Base-by-base conservation (phyloP, 2,888 invertebrate species). In the Plebejus argus region DNA sequence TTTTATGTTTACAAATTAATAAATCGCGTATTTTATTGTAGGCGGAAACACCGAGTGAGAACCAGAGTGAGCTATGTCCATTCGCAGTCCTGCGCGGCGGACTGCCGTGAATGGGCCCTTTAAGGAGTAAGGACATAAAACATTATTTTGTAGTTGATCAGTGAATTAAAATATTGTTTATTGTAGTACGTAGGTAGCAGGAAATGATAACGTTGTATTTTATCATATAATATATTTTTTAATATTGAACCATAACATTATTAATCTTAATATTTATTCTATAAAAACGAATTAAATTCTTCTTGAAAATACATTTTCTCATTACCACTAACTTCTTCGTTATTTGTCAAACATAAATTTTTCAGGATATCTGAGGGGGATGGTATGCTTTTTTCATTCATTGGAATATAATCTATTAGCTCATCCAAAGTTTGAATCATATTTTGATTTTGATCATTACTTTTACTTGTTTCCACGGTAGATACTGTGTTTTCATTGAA, bases 321-420 rank as follows among this genome's bases (percentile, higher is more conserved):
- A 56, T 75, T 45, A 78, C 58, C 70, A 33, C 56, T 35, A 76
- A 85, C 86, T 76, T 91, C 89, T 33, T 93, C 90, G 85, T 96
- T 92, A 78, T 87, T 90, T 1, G 92, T 95, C 76, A 96, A 89
- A 81, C 95, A 95, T 81, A 96, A 90, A 81, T 96, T 96, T 88
- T 95, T 95, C 80, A 96, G 91, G 81, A 96, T 95, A 83, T 95
- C 94, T 49, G 96, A 95, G 12, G 97, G 96, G 3, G 96, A 96
- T 78, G 95, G 95, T 20, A 95, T 87, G 86, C 94, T 95, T 81
- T 95, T 95, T 71, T 95, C 90, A 77, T 92, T 85, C 74, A 83
- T 81, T 45, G 88, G 86, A 80, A 90, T 85, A 7, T 85, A 85
- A 58, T 89, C 86, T 74, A 89, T 90, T 35, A 92, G 80, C 76